Evolutionary conservation across 2,888 invertebrate species (phyloP).

Genomic region (Augiades crinisus): DNA sequence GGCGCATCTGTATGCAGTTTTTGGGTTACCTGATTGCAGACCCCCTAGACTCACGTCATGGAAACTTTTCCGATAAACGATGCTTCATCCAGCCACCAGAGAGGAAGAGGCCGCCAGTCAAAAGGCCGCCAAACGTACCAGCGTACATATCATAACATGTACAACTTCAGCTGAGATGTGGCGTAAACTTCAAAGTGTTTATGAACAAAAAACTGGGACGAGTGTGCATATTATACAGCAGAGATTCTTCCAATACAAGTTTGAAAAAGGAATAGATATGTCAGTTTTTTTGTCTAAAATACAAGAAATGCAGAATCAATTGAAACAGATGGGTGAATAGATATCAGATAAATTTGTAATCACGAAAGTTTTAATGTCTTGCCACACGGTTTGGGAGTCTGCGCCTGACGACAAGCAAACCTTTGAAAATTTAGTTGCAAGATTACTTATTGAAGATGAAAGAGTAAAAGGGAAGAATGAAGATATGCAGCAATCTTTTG

Average conservation of each 20-base stretch:
- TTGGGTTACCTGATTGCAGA: too few relatives aligned
- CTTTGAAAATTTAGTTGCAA: conserved; percentile 33
- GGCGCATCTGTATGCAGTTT: too few relatives aligned
- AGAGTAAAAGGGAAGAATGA: conserved; percentile 27
- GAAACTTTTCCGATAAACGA: too few relatives aligned
- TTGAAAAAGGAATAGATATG: conserved; percentile 34
- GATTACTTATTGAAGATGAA: conserved; percentile 36
- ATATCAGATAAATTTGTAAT: conserved; percentile 40
- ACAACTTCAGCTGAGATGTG: conserved; percentile 40
- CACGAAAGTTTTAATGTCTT: conserved; percentile 43
- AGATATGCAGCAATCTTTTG: not conserved
- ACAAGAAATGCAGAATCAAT: conserved; percentile 36
- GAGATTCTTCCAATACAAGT: conserved; percentile 41
- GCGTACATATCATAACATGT: conserved; percentile 40
- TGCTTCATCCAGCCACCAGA: too few relatives aligned
- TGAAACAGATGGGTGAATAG: conserved; percentile 38
- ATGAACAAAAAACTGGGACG: conserved; percentile 45
- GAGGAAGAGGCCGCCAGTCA: too few relatives aligned
- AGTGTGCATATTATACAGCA: conserved; percentile 45
- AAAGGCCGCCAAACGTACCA: too few relatives aligned
- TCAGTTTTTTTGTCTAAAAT: conserved; percentile 38
- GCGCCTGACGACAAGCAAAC: conserved; percentile 36
- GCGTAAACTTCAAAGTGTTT: conserved; percentile 39
- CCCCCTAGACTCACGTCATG: too few relatives aligned
- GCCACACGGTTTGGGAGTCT: conserved; percentile 44